These are phyloP conservation scores for Lasioglossum zephyrum DNA, from an alignment of 2,888 invertebrate species.

Conservation along the genomic window DNA sequence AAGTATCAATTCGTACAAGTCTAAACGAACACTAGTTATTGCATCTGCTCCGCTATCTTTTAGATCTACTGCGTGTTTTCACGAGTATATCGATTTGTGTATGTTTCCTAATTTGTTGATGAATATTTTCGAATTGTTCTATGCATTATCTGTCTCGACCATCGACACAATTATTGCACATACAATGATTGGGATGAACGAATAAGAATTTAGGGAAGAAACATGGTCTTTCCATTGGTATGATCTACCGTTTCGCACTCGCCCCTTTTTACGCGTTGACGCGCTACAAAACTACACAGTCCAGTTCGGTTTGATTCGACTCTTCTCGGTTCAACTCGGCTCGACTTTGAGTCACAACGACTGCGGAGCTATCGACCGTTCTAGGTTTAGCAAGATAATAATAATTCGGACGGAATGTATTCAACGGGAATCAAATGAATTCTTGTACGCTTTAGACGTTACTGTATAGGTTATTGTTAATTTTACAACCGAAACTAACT, in stretches of 20 bases:
- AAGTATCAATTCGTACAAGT: neutral
- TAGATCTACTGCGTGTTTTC: neutral
- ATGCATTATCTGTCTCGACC: neutral
- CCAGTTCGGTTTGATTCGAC: conserved; percentile 62
- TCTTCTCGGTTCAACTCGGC: conserved; percentile 67
- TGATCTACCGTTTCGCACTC: conserved; percentile 55
- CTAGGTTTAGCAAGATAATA: conserved; percentile 72
- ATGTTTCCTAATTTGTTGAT: neutral
- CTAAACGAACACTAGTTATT: neutral
- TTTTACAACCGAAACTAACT: neutral
- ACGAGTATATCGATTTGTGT: neutral
- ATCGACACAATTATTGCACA: conserved; percentile 4
- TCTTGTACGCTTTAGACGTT: conserved; percentile 40
- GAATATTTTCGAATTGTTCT: neutral
- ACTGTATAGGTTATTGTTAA: conserved; percentile 33
- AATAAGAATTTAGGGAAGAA: conserved; percentile 4
- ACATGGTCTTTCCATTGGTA: conserved; percentile 21
- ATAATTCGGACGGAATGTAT: conserved; percentile 69
- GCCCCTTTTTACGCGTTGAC: conserved; percentile 64
- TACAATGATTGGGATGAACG: neutral
- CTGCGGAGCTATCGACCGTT: conserved; percentile 72
- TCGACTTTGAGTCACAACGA: conserved; percentile 70
- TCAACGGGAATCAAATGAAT: conserved; percentile 65
- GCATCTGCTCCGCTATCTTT: neutral
- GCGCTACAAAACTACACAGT: conserved; percentile 63